Conservation (phyloP, 2,888 invertebrate genomes). For the Capitulum mitella region DNA sequence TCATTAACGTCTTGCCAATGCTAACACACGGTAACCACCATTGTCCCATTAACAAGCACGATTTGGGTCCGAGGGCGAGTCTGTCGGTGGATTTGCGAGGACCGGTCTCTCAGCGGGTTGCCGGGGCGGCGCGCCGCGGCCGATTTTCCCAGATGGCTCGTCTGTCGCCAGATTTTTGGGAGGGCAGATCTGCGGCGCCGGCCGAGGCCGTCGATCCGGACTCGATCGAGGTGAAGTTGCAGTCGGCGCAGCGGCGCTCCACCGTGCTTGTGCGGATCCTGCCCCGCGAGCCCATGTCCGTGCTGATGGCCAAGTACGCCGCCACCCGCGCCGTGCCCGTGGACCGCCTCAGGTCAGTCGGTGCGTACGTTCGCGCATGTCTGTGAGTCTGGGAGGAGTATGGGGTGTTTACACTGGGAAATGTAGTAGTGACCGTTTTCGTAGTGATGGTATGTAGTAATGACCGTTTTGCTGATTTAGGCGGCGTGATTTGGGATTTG, state of each 20-base stretch:
- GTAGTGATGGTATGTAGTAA: neutral
- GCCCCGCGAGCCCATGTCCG: constrained; percentile 42
- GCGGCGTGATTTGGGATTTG: neutral
- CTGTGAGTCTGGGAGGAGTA: neutral
- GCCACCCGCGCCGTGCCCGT: constrained; percentile 47
- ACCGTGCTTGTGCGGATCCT: constrained; percentile 43
- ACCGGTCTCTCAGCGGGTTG: too few relatives aligned
- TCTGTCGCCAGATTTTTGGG: neutral
- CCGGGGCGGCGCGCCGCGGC: too few relatives aligned
- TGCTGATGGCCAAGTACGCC: constrained; percentile 49
- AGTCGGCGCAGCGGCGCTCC: constrained; percentile 47
- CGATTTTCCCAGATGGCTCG: too few relatives aligned
- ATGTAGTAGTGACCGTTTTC: neutral
- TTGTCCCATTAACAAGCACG: too few relatives aligned
- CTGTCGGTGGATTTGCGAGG: too few relatives aligned
- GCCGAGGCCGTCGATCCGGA: constrained; percentile 17
- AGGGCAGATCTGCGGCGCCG: neutral
- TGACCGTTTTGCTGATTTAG: neutral
- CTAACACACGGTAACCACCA: too few relatives aligned
- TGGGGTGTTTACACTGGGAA: too few relatives aligned
- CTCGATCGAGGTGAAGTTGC: constrained; percentile 45
- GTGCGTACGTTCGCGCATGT: too few relatives aligned
- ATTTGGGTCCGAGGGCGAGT: too few relatives aligned
- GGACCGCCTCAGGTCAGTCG: constrained; percentile 43
- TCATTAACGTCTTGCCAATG: too few relatives aligned